Percentiles rank a stretch among this genome's conserved stretches.
phyloP scores from a whole-genome alignment of 1,140 invertebrate species.

The Dysdera silvatica region DNA sequence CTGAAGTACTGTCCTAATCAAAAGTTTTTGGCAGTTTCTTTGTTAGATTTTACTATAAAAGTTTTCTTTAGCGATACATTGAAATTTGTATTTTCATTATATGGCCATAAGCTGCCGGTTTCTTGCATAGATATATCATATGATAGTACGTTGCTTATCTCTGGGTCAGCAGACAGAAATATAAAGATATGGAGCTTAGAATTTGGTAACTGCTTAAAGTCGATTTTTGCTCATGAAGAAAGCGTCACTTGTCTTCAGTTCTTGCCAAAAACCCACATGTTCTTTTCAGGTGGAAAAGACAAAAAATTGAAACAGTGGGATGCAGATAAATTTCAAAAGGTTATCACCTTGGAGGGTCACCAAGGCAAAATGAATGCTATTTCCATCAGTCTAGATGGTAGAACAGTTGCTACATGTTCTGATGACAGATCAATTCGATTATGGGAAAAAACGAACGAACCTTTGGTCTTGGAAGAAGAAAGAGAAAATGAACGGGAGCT shows the following conservation, averaged over 20 bases:
- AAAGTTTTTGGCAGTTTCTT: conserved; percentile 76
- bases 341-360: conserved; percentile 79
- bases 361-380: conserved; percentile 66
- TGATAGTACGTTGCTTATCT: conserved; percentile 80
- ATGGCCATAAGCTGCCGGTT: conserved; percentile 94
- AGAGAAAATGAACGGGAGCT: conserved; percentile 55
- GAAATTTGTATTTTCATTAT: conserved; percentile 91
- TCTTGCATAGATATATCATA: conserved; percentile 87
- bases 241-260: conserved; percentile 82
- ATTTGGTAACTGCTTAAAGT: conserved; percentile 88
- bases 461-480: conserved; percentile 83
- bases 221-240: conserved; percentile 80
- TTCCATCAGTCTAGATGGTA: conserved; percentile 69
- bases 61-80: conserved; percentile 90
- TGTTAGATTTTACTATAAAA: conserved; percentile 89
- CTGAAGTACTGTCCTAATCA: conserved; percentile 66
- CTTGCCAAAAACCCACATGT: conserved; percentile 80
- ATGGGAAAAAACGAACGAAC: conserved; percentile 78
- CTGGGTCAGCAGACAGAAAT: conserved; percentile 90
- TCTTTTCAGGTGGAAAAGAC: conserved; percentile 90
- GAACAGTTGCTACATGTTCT: conserved; percentile 71
- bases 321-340: conserved; percentile 83
- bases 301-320: conserved; percentile 93
- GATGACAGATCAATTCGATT: conserved; percentile 81
- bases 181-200: conserved; percentile 98